A percentile compares a stretch with the other conserved stretches of the same genome.
Evolutionary conservation across 2,888 invertebrate genomes (phyloP).

Genomic region (Pyrgus malvae): DNA sequence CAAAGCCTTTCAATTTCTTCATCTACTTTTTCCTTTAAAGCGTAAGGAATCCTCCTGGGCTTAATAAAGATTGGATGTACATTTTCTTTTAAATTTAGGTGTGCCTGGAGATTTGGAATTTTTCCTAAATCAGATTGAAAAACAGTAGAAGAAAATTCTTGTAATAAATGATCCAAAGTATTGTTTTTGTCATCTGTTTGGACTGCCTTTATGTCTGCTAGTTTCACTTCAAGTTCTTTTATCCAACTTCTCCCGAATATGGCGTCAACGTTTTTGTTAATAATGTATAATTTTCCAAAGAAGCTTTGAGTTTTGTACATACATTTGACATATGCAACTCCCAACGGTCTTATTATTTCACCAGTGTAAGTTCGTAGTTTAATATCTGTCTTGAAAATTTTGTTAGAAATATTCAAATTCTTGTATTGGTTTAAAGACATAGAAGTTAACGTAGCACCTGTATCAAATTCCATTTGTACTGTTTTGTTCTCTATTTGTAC

Average conservation of each 20-base stretch:
- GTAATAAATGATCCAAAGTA: neutral
- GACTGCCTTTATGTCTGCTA: neutral
- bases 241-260: neutral
- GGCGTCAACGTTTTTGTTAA: neutral
- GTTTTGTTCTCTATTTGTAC: neutral
- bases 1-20: neutral
- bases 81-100: conserved; percentile 23
- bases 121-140: neutral
- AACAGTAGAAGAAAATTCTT: neutral
- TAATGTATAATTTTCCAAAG: neutral
- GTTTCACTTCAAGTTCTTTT: neutral
- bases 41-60: neutral
- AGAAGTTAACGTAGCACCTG: neutral
- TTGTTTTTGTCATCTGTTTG: neutral
- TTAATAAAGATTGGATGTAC: neutral
- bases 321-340: neutral
- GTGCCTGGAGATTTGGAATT: conserved; percentile 18
- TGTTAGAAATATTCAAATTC: neutral
- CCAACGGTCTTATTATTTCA: neutral
- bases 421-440: conserved; percentile 3
- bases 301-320: neutral
- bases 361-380: neutral
- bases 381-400: neutral
- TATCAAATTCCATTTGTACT: conserved; percentile 3
- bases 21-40: neutral